phyloP scores from a whole-genome alignment of 2,797 vertebrate species.

The Chloroceryle amazona region DNA sequence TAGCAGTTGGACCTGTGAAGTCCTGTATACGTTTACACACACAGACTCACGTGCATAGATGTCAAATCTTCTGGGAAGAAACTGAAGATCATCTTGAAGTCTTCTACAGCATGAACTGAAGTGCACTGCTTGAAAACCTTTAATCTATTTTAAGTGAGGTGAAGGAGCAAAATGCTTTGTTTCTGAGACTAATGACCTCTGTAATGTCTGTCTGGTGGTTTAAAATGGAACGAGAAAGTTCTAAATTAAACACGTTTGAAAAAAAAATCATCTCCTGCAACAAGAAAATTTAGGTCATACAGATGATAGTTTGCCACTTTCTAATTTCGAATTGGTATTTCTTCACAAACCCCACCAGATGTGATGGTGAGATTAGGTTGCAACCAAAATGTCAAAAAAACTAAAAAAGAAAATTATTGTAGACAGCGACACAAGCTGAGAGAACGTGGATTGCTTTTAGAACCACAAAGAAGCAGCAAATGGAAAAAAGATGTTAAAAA shows the following conservation, averaged over 20 bases:
- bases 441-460: not conserved
- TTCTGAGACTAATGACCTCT: not conserved
- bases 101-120: not conserved
- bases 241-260: not conserved
- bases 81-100: not conserved
- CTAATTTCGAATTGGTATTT: not conserved
- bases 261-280: not conserved
- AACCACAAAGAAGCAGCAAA: not conserved
- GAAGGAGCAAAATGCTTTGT: not conserved
- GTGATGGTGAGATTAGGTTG: not conserved
- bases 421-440: not conserved
- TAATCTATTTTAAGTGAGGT: not conserved
- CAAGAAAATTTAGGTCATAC: not conserved
- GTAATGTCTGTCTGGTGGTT: not conserved
- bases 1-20: not conserved
- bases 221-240: not conserved
- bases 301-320: not conserved
- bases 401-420: not conserved
- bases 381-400: not conserved
- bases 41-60: rapidly evolving
- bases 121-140: not conserved
- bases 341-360: not conserved
- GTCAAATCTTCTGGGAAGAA: not conserved
- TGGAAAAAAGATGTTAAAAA: not conserved
- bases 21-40: rapidly evolving